Evolutionary conservation across 2,888 invertebrate genomes (phyloP), one percentile per base, ranked within the genome.

Genomic region (Athalia rosae): DNA sequence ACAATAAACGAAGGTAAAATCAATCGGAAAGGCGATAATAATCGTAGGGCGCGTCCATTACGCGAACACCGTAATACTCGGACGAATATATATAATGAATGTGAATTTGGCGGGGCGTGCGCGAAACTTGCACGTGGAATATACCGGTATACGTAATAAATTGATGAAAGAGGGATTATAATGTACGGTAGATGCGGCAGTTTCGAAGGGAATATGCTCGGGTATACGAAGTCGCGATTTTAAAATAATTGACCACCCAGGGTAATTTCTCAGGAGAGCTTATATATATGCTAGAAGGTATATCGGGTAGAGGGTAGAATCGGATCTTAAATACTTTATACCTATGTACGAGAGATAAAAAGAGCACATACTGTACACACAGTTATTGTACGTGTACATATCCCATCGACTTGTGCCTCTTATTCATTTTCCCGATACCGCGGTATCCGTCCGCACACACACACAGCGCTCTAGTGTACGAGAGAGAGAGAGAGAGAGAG

Each of bases 161-260:
- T 74, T 74, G 45, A 48, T 41, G 7, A 59, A 13, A 47, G 45
- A 59, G 13, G 9, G 48, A 28, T 28, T 7, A 62, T 28, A 59
- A 48, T 48, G 28, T 13, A 74, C 11, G 4, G 9, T 7, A 61
- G 61, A 74, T 28, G 28, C 74, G 59, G 74, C 61, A 45, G 58
- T 71, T 71, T 28, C 59, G 58, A 45, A 74, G 74, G 48, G 15
- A 48, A 61, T 56, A 58, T 43, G 28, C 71, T 9, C 67, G 11
- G 56, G 56, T 58, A 43, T 48, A n/a, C n/a, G 45, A 58, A 71
- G 71, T 59, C 59, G 15, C 71, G 58, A 8, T 13, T 61, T 74
- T 13, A 74, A 61, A 74, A 74, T 74, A 74, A 74, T 74, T 74
- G 74, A 74, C 74, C 74, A 53, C 59, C 74, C 61, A 62, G 15